phyloP scores from a whole-genome alignment of 2,888 invertebrate species.

The Perithous albicinctus region DNA sequence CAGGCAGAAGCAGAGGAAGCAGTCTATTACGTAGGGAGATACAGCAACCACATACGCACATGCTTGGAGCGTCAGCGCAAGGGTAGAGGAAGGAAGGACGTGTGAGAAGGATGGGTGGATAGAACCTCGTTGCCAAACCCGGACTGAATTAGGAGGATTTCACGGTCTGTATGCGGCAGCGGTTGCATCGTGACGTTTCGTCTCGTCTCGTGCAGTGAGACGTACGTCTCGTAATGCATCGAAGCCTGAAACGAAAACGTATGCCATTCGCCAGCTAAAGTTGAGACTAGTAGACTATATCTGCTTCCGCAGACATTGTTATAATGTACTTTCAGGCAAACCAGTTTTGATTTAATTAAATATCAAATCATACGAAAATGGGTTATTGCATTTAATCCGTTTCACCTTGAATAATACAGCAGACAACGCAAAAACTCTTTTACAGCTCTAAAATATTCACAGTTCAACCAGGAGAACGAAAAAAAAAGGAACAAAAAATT shows the following conservation, averaged over 20 bases:
- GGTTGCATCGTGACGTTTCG: conserved; percentile 36
- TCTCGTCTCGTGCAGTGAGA: conserved; percentile 64
- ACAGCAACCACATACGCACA: conserved; percentile 39
- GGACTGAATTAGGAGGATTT: conserved; percentile 71
- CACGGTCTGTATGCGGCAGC: conserved; percentile 66
- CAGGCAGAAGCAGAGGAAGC: conserved; percentile 61
- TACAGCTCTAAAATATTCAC: not conserved
- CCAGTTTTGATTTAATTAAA: too few species aligned
- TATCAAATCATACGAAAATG: too few species aligned
- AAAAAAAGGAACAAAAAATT: too few species aligned
- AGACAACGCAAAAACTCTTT: too few species aligned
- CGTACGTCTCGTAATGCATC: conserved; percentile 53
- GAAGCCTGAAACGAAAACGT: conserved; percentile 62
- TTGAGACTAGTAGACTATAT: conserved; percentile 16
- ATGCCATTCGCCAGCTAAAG: not conserved
- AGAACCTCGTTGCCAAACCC: conserved; percentile 42
- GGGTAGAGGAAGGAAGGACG: conserved; percentile 45
- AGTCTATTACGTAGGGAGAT: conserved; percentile 66
- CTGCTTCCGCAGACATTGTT: too few species aligned
- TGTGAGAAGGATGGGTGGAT: conserved; percentile 11
- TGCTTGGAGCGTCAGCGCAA: conserved; percentile 47
- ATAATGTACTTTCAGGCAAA: too few species aligned
- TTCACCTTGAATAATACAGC: too few species aligned
- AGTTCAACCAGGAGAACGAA: too few species aligned
- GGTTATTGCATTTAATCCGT: too few species aligned